Percentiles rank a stretch among this genome's conserved stretches.
Evolutionary conservation across 2,797 vertebrate species (phyloP).

Genomic region (Vireo griseus): DNA sequence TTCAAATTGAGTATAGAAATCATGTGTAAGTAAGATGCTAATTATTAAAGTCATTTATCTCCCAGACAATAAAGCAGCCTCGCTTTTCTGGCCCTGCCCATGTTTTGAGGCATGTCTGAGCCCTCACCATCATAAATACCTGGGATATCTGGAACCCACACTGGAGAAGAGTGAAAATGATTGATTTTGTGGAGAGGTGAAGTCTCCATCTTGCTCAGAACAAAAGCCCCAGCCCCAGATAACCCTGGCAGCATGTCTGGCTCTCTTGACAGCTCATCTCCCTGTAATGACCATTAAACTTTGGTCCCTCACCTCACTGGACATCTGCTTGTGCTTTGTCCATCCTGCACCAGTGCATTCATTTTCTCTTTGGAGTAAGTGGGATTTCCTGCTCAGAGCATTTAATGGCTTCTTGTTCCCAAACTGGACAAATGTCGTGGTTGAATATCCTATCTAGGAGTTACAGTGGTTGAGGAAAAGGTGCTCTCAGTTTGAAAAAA

Average conservation of each 20-base stretch:
- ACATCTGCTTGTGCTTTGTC: background rate
- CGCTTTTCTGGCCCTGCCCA: background rate
- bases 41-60: constrained; percentile 63
- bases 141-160: background rate
- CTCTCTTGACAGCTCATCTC: background rate
- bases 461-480: background rate
- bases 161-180: background rate
- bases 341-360: background rate
- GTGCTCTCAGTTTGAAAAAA: background rate
- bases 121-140: rapidly evolving
- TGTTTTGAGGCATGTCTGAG: background rate
- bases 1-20: constrained; percentile 53
- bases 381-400: background rate
- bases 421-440: background rate
- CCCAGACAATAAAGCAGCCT: constrained; percentile 43
- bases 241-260: background rate
- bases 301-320: background rate
- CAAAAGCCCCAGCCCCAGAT: background rate
- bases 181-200: background rate
- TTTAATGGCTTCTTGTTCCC: background rate
- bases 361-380: background rate
- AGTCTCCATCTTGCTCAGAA: background rate
- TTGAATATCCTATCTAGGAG: background rate
- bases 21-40: constrained; percentile 62
- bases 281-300: background rate